Percentiles rank a stretch among this genome's conserved stretches.
Conservation (phyloP, 1,140 invertebrate species). For the Euborellia annulipes region DNA sequence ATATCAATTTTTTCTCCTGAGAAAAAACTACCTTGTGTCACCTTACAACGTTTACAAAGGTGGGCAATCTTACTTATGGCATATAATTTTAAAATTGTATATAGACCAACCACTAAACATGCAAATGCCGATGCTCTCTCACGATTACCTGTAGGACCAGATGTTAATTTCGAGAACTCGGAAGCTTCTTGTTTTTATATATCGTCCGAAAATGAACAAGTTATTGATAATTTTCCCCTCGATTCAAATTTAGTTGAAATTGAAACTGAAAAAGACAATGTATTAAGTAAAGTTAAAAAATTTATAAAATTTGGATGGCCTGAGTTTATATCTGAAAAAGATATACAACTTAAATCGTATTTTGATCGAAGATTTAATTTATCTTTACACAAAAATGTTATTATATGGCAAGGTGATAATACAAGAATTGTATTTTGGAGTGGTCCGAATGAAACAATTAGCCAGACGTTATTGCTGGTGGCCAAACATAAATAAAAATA, state of each 20-base stretch:
- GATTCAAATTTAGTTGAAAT: constrained; percentile 4
- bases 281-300: neutral
- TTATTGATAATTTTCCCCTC: neutral
- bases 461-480: constrained; percentile 13
- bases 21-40: constrained; percentile 17
- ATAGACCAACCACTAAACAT: constrained; percentile 17
- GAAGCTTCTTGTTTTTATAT: constrained; percentile 4
- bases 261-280: neutral
- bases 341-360: too few species aligned
- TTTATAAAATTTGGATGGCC: neutral
- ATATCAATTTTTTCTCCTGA: constrained; percentile 25
- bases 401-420: constrained; percentile 12
- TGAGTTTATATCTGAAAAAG: too few species aligned
- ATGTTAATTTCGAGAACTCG: neutral
- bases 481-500: neutral
- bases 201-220: too few species aligned
- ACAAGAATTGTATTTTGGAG: constrained; percentile 8
- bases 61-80: constrained; percentile 23
- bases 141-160: constrained; percentile 10
- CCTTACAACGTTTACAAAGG: constrained; percentile 21
- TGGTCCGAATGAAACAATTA: constrained; percentile 8
- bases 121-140: constrained; percentile 20
- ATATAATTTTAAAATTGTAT: constrained; percentile 24
- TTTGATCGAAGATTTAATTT: constrained; percentile 1
- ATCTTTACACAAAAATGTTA: constrained; percentile 6